These are phyloP conservation scores for Chloropsis cyanopogon DNA, from an alignment of 2,113 vertebrate genomes.

Conservation along the genomic window DNA sequence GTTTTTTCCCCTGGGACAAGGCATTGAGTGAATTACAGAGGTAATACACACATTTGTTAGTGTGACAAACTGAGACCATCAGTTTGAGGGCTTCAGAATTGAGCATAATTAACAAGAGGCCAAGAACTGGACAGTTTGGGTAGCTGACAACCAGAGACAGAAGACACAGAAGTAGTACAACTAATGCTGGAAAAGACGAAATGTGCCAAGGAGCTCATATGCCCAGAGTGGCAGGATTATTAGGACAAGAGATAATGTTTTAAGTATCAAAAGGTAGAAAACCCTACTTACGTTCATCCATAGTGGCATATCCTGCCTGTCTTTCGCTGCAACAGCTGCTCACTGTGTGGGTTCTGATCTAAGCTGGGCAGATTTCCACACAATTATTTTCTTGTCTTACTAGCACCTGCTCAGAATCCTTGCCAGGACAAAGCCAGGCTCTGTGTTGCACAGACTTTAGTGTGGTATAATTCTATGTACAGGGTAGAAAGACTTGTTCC, in stretches of 20 bases:
- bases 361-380: neutral
- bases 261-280: neutral
- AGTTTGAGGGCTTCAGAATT: neutral
- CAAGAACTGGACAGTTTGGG: neutral
- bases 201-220: neutral
- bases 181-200: neutral
- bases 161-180: neutral
- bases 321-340: neutral
- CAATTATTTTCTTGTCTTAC: neutral
- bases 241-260: neutral
- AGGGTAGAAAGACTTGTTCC: neutral
- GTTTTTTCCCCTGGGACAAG: neutral
- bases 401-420: neutral
- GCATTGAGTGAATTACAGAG: neutral
- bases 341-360: neutral
- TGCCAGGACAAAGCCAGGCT: neutral
- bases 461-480: neutral
- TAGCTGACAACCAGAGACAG: neutral
- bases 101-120: neutral
- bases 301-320: neutral
- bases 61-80: neutral
- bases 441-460: neutral
- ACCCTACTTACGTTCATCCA: accelerated
- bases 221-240: neutral
- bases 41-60: neutral